Percentiles rank a stretch among this genome's conserved stretches.
These are phyloP conservation scores for Dufourea novaeangliae DNA, from an alignment of 1,140 invertebrate species.

Conservation along the genomic window DNA sequence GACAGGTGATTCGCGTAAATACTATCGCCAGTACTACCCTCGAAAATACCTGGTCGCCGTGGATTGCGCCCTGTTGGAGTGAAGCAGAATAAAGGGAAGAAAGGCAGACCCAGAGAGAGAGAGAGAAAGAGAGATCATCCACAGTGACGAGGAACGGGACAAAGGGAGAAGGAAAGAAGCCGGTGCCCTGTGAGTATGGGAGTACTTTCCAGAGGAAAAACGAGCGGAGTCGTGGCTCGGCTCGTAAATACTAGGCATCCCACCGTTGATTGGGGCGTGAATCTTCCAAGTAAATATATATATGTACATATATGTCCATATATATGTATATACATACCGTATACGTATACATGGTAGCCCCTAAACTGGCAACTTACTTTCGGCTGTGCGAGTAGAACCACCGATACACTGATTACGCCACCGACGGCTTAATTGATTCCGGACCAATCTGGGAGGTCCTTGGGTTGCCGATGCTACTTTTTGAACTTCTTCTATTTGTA, in stretches of 20 bases:
- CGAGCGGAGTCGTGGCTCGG: constrained; percentile 59
- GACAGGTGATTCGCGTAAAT: constrained; percentile 59
- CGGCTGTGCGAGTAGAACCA: constrained; percentile 15
- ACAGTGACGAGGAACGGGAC: neutral
- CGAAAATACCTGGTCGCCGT: constrained; percentile 53
- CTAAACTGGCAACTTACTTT: constrained; percentile 45
- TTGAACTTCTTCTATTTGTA: constrained; percentile 46
- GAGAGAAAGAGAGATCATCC: neutral
- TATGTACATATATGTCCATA: constrained; percentile 30
- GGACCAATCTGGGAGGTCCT: constrained; percentile 47
- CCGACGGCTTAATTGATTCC: constrained; percentile 61
- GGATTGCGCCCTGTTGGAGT: constrained; percentile 42
- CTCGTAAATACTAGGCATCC: constrained; percentile 67
- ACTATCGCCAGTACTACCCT: constrained; percentile 41
- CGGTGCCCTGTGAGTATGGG: constrained; percentile 11
- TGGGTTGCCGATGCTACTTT: constrained; percentile 33
- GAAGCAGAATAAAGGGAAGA: constrained; percentile 1
- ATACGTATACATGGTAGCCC: neutral
- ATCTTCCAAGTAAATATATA: constrained; percentile 57
- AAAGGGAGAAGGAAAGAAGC: constrained; percentile 5
- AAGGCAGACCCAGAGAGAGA: no score
- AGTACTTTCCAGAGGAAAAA: constrained; percentile 54
- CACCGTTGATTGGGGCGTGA: constrained; percentile 67
- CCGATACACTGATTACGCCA: constrained; percentile 54
- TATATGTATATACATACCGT: constrained; percentile 19